Percentiles rank a stretch among this genome's conserved stretches.
Evolutionary conservation across 2,113 vertebrate genomes (phyloP).

Genomic region (Colistium nudipinnis): DNA sequence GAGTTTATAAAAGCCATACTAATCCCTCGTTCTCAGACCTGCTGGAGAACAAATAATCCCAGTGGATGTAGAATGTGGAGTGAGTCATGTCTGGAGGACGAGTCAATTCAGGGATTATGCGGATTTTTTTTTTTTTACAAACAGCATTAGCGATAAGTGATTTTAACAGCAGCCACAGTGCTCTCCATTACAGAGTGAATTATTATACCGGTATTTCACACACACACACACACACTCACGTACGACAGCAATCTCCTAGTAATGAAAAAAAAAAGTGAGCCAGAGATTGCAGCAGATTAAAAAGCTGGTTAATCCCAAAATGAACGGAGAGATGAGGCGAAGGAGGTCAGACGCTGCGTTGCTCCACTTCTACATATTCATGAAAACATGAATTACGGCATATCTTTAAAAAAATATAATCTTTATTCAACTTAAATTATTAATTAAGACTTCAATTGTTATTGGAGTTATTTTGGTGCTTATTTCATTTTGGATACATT

Average conservation of each 20-base stretch:
- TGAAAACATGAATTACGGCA: too few species aligned
- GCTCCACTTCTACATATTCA: too few species aligned
- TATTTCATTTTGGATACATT: too few species aligned
- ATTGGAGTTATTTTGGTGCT: too few species aligned
- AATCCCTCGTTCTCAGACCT: conserved; percentile 18
- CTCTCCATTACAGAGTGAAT: conserved; percentile 43
- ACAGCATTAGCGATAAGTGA: conserved; percentile 25
- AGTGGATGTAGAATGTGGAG: neutral
- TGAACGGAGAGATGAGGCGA: conserved; percentile 50
- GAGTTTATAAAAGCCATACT: conserved; percentile 19
- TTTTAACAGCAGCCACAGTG: conserved; percentile 19
- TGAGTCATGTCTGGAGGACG: too few species aligned
- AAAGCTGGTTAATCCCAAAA: conserved; percentile 68
- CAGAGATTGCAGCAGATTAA: conserved; percentile 65
- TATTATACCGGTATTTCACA: conserved; percentile 34
- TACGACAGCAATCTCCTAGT: neutral
- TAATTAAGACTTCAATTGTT: too few species aligned
- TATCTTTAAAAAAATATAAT: too few species aligned
- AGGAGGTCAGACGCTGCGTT: conserved; percentile 58
- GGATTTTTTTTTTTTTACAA: conserved; percentile 25
- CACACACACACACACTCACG: neutral
- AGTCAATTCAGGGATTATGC: neutral
- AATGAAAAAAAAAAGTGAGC: conserved; percentile 11
- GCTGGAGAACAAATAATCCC: neutral
- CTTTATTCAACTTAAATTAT: too few species aligned